Evolutionary conservation across 2,888 invertebrate genomes (phyloP), one percentile per base, ranked within the genome.

Genomic region (Orchestes rusci): DNA sequence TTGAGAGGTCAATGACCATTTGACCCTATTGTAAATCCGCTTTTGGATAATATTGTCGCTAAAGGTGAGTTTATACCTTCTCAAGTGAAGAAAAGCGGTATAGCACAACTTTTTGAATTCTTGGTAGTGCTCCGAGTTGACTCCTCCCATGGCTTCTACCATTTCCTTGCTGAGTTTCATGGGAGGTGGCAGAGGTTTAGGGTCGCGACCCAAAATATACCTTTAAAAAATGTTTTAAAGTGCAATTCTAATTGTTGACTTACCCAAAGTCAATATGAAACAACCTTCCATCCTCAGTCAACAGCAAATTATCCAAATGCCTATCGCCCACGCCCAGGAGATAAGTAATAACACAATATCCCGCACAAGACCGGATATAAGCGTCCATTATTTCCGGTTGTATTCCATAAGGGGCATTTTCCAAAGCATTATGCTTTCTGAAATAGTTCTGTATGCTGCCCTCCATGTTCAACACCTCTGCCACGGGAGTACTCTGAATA

Each of bases 91-190:
- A 71, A 94, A 99, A 1, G 97, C 92, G 0, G 96, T 96, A 61
- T 94, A 95, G 68, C 94, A 95, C 62, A 88, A 83, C 61, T 92
- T 93, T 46, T 87, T 74, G 70, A 99, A 99, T 67, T 91, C 86
- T 58, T 92, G 87, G 70, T 94, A 97, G 62, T 90, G 86, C 48
- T 96, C 95, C 0, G 91, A 84, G 63, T 82, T 81, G 1, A 87
- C 77, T 0, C 93, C 92, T 2, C 93, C 93, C 92, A 93, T 92
- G 1, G 91, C 95, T 62, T 97, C 96, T 15, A 99, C 93, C 97
- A 99, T 99, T 74, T 99, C 97, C 67, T 88, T 89, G 68, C 93
- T 95, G 30, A 99, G 75, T 70, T 96, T 97, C 95, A 99, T 99
- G 4, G 97, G 96, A 8, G 99, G 96, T 1, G 97, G 97, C 66